Evolutionary conservation across 2,113 vertebrate species (phyloP).

Genomic region (Bungarus multicinctus): DNA sequence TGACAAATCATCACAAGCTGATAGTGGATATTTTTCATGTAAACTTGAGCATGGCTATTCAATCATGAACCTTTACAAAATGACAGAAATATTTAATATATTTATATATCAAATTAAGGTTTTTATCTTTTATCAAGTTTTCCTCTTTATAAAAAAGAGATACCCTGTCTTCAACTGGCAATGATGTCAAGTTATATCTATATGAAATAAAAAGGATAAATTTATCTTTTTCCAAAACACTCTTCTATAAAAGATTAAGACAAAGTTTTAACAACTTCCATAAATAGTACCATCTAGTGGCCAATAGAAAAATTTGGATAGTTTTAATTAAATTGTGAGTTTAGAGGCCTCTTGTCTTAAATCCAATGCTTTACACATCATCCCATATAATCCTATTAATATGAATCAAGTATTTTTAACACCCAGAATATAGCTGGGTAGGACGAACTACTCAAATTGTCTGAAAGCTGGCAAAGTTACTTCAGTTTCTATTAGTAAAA

Average conservation of each 20-base stretch:
- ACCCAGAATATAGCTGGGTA: background rate
- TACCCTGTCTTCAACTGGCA: background rate
- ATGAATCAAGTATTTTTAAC: background rate
- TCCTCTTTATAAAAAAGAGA: background rate
- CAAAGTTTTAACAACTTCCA: background rate
- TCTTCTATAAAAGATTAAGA: background rate
- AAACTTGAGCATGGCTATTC: background rate
- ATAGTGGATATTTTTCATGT: background rate
- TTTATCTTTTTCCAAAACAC: background rate
- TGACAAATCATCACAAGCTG: background rate
- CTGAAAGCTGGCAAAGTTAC: background rate
- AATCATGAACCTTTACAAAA: background rate
- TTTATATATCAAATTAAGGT: background rate
- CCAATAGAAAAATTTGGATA: constrained; percentile 6
- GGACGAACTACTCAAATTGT: background rate
- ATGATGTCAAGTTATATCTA: background rate
- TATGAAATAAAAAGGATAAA: background rate
- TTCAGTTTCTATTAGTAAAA: background rate
- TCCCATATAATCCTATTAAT: background rate
- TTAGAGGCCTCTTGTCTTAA: background rate
- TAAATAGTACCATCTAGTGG: constrained; percentile 56
- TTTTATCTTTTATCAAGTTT: background rate
- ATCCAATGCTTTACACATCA: background rate
- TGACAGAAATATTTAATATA: background rate
- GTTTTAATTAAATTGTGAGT: background rate